Conservation (phyloP, 1,140 invertebrate species). For the Parasteatoda tepidariorum region DNA sequence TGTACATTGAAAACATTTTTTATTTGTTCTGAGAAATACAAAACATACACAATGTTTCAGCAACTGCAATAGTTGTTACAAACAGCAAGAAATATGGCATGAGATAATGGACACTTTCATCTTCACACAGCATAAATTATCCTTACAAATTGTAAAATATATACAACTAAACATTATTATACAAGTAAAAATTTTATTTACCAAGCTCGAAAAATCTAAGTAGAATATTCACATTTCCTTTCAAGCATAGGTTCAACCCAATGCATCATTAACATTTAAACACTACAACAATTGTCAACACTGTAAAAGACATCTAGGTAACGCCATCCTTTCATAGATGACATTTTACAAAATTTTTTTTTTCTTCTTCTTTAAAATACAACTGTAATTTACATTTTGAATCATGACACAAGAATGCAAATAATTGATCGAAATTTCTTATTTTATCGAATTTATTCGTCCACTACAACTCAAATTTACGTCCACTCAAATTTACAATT, state of each 20-base stretch:
- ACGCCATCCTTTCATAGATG: too few relatives aligned
- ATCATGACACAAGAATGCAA: too few relatives aligned
- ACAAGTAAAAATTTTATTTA: constrained; percentile 37
- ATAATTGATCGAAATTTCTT: too few relatives aligned
- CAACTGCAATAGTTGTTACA: constrained; percentile 30
- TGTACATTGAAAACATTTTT: too few relatives aligned
- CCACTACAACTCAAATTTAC: too few relatives aligned
- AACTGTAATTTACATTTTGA: too few relatives aligned
- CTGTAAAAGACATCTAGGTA: not conserved
- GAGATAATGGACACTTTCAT: constrained; percentile 38
- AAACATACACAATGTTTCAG: constrained; percentile 5
- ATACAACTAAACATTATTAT: constrained; percentile 48
- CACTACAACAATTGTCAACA: not conserved
- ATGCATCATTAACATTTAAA: not conserved
- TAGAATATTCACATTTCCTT: constrained; percentile 2
- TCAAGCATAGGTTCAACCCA: not conserved
- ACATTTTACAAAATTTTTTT: too few relatives aligned
- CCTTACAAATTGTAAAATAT: constrained; percentile 49
- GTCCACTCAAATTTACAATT: too few relatives aligned
- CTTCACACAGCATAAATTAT: constrained; percentile 46
- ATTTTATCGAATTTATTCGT: too few relatives aligned
- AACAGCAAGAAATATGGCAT: constrained; percentile 51
- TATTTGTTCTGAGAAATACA: constrained; percentile 38
- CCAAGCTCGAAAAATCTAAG: constrained; percentile 40
- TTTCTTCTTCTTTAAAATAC: too few relatives aligned